Conservation (phyloP, 2,888 invertebrate genomes). For the Pollenia labialis region DNA sequence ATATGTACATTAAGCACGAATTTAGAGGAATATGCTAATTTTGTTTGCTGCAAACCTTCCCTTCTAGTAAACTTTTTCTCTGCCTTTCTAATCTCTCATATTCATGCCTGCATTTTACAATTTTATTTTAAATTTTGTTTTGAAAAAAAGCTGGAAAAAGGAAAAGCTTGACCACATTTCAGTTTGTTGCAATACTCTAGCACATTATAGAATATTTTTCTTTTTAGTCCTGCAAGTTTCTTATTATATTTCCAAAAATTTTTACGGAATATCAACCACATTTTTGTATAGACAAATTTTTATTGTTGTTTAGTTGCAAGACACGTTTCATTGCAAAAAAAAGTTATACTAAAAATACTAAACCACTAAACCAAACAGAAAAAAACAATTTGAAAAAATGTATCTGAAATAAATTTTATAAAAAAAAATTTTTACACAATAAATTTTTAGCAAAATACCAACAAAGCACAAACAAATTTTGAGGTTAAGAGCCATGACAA, state of each 20-base stretch:
- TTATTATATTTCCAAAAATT: neutral
- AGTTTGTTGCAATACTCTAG: conserved; percentile 27
- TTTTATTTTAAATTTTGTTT: conserved; percentile 5
- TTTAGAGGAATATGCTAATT: no score
- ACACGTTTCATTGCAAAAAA: conserved; percentile 59
- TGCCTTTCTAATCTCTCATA: neutral
- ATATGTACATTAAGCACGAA: no score
- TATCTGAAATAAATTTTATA: neutral
- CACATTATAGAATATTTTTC: neutral
- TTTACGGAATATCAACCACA: conserved; percentile 8
- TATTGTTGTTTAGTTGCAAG: conserved; percentile 53
- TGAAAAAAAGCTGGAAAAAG: neutral
- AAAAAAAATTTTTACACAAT: neutral
- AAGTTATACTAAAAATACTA: neutral
- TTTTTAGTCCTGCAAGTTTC: neutral
- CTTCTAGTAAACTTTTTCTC: no score
- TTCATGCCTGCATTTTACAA: conserved; percentile 10
- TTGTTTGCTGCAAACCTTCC: no score
- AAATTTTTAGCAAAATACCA: conserved; percentile 2
- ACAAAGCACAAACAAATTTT: conserved; percentile 15
- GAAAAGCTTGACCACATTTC: conserved; percentile 51
- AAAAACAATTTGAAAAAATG: conserved; percentile 10
- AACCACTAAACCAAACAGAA: conserved; percentile 45
- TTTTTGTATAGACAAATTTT: conserved; percentile 23
- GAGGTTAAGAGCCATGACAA: conserved; percentile 6